phyloP scores from a whole-genome alignment of 2,888 invertebrate genomes.

The Patella pellucida region DNA sequence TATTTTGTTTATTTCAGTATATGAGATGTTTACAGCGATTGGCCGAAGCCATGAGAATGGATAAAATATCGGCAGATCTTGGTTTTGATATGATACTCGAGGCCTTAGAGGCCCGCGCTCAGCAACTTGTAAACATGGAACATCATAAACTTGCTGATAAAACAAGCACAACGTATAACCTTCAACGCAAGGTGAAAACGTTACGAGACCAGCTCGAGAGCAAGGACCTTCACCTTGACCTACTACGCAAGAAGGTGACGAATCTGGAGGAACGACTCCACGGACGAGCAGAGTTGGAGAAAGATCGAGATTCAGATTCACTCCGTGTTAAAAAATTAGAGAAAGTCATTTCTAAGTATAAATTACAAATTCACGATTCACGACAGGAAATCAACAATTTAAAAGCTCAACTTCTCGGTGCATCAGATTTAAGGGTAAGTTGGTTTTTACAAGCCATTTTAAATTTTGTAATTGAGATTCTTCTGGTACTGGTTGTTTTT shows the following conservation, averaged over 20 bases:
- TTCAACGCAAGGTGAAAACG: slow-evolving; percentile 86
- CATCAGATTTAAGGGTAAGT: slow-evolving; percentile 64
- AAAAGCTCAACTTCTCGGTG: slow-evolving; percentile 76
- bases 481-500: no score
- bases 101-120: slow-evolving; percentile 85
- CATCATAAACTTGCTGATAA: slow-evolving; percentile 87
- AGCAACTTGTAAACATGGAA: slow-evolving; percentile 85
- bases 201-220: slow-evolving; percentile 91
- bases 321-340: slow-evolving; percentile 76
- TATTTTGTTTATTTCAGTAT: slow-evolving; percentile 29
- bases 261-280: slow-evolving; percentile 61
- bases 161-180: slow-evolving; percentile 85
- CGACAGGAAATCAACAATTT: slow-evolving; percentile 85
- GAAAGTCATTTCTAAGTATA: slow-evolving; percentile 86
- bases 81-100: slow-evolving; percentile 88
- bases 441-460: neutral
- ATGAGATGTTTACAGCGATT: slow-evolving; percentile 79
- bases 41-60: slow-evolving; percentile 86
- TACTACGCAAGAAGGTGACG: slow-evolving; percentile 86
- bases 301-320: slow-evolving; percentile 62
- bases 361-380: slow-evolving; percentile 85
- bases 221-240: slow-evolving; percentile 90
- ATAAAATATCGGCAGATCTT: slow-evolving; percentile 84
- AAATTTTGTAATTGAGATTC: neutral
- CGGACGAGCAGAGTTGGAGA: slow-evolving; percentile 62